phyloP scores from a whole-genome alignment of 2,797 vertebrate species.

The Pseudochirops corinnae region DNA sequence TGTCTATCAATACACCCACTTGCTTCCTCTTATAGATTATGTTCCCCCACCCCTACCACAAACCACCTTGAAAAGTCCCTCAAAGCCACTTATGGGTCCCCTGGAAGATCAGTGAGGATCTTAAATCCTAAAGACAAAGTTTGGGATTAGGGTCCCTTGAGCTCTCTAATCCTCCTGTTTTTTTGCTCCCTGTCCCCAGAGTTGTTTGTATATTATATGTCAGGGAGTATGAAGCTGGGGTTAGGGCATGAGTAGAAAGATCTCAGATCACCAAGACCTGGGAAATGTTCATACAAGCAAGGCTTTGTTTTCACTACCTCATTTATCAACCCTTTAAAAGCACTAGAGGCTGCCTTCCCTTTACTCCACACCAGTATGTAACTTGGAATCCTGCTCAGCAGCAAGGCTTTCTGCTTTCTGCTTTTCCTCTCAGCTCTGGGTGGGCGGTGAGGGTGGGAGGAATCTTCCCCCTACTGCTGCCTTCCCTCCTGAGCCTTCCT shows the following conservation, averaged over 20 bases:
- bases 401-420: neutral
- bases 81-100: slow-evolving; percentile 78
- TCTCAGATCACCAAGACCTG: neutral
- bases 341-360: neutral
- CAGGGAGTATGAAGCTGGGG: slow-evolving; percentile 48
- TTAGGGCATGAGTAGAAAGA: slow-evolving; percentile 6
- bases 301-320: neutral
- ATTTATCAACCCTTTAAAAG: neutral
- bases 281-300: neutral
- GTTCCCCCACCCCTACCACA: slow-evolving; percentile 71
- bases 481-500: neutral
- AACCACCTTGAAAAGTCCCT: slow-evolving; percentile 47
- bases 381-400: neutral
- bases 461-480: neutral
- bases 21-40: slow-evolving; percentile 60
- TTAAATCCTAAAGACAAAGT: slow-evolving; percentile 78
- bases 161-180: slow-evolving; percentile 56
- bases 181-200: slow-evolving; percentile 56
- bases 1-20: neutral
- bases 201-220: slow-evolving; percentile 66
- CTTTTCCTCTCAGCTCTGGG: neutral
- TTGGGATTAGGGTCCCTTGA: slow-evolving; percentile 79
- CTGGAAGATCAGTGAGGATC: slow-evolving; percentile 75
- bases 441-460: neutral
- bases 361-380: neutral